These are phyloP conservation scores for Daphoenositta chrysoptera DNA, from an alignment of 2,113 vertebrate species.

Conservation along the genomic window DNA sequence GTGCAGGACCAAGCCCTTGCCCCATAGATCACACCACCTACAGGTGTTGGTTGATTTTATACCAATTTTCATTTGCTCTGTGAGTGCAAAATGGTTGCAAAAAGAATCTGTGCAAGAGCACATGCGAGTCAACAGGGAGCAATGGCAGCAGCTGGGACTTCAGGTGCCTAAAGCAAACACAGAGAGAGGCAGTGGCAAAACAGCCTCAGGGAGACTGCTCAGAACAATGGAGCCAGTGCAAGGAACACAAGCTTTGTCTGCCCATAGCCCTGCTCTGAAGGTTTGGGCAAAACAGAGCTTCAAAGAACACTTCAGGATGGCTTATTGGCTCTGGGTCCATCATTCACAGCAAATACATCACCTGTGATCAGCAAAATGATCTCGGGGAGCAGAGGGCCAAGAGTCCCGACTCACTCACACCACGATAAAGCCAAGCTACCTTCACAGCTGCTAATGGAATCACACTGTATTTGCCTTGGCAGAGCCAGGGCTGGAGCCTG, in stretches of 20 bases:
- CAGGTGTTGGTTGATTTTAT: neutral
- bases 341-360: neutral
- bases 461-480: conserved; percentile 28
- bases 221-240: neutral
- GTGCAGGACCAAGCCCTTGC: neutral
- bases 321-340: neutral
- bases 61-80: neutral
- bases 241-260: neutral
- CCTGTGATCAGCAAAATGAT: neutral
- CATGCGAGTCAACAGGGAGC: neutral
- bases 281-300: neutral
- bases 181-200: neutral
- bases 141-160: neutral
- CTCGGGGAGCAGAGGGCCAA: neutral
- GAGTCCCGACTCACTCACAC: conserved; percentile 13
- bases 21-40: neutral
- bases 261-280: neutral
- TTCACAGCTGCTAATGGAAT: neutral
- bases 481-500: neutral
- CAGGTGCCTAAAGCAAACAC: conserved; percentile 9
- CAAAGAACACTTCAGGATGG: conserved; percentile 45
- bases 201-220: neutral
- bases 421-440: conserved; percentile 14
- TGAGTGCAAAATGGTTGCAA: neutral
- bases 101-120: neutral